Base-by-base conservation (phyloP, 1,140 invertebrate genomes). In the Eupeodes corollae region DNA sequence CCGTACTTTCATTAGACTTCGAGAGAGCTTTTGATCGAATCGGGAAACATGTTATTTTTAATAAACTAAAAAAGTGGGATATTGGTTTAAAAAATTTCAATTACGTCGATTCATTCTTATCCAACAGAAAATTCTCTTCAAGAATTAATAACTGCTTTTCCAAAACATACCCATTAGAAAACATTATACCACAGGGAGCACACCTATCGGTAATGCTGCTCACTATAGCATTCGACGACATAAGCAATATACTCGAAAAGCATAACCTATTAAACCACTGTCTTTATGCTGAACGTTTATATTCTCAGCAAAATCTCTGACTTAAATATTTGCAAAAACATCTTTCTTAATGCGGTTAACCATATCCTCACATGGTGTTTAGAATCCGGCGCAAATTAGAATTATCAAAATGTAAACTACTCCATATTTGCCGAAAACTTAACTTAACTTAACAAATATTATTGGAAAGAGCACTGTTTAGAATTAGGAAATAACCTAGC, bases 201-300 rank as follows among this genome's bases (percentile, higher is more conserved):
- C 49, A 43, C 0, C 44, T 50, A 6, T 50, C 49, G 41, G 47
- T 48, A 39, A n/a, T n/a, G n/a, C n/a, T n/a, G n/a, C n/a, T n/a
- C n/a, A n/a, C n/a, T n/a, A n/a, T n/a, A n/a, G n/a, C n/a, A n/a
- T n/a, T n/a, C n/a, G n/a, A n/a, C n/a, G n/a, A n/a, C n/a, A n/a
- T n/a, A n/a, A n/a, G n/a, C n/a, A n/a, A n/a, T n/a, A n/a, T n/a
- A n/a, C n/a, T n/a, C n/a, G n/a, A n/a, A n/a, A n/a, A n/a, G n/a
- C 46, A 51, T n/a, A 47, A 44, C 32, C 31, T 45, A 21, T 45
- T 49, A 15, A 9, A 44, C 2, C 15, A 48, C 1, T 32, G 34
- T 34, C 34, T 46, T 1, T 52, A 52, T 34, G 50, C 50, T 9
- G 50, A 52, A 52, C 43, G 45, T 34, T 21, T 35, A 45, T n/a